phyloP scores from a whole-genome alignment of 2,888 invertebrate species.

The Eledone cirrhosa region DNA sequence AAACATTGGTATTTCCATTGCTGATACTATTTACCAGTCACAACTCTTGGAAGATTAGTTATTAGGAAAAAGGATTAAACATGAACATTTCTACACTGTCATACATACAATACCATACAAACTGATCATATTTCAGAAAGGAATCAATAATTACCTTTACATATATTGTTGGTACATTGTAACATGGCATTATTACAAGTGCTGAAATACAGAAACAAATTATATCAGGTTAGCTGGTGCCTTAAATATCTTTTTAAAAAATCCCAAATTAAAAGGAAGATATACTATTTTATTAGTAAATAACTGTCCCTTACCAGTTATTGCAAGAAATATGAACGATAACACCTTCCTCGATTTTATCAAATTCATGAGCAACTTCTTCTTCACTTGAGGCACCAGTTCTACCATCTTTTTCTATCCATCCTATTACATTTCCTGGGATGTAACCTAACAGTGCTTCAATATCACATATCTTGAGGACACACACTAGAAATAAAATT shows the following conservation, averaged over 20 bases:
- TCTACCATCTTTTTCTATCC: constrained; percentile 16
- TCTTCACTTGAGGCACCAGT: constrained; percentile 12
- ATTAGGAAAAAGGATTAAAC: no score
- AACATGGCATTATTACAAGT: not conserved
- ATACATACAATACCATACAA: no score
- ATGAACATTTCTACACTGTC: no score
- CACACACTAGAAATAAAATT: not conserved
- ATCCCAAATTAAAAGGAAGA: no score
- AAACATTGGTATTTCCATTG: no score
- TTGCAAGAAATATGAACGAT: constrained; percentile 12
- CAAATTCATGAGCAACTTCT: constrained; percentile 24
- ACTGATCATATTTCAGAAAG: no score
- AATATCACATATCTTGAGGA: not conserved
- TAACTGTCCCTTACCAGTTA: not conserved
- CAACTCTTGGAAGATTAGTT: no score
- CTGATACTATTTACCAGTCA: no score
- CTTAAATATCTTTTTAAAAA: not conserved
- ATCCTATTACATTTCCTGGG: constrained; percentile 15
- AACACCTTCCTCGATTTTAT: constrained; percentile 13
- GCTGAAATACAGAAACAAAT: not conserved
- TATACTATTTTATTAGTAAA: no score
- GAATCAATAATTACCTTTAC: not conserved
- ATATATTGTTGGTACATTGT: not conserved
- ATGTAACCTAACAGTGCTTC: constrained; percentile 6
- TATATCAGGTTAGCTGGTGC: no score